phyloP scores from a whole-genome alignment of 2,888 invertebrate species.

The Thymelicus sylvestris region DNA sequence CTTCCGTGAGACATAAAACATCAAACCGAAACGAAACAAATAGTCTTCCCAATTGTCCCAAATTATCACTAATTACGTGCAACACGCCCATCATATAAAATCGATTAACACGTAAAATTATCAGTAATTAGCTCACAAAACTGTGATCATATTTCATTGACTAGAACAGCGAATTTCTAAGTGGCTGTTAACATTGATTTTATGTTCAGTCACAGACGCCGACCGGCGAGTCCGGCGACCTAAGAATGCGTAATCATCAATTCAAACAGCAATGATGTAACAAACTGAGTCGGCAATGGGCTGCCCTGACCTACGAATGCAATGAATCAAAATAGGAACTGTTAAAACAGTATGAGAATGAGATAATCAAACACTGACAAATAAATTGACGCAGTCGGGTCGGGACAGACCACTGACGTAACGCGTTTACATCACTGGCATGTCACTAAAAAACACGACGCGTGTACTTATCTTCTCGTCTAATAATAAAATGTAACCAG shows the following conservation, averaged over 20 bases:
- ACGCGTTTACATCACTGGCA: constrained; percentile 9
- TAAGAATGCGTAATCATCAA: background rate
- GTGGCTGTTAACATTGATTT: background rate
- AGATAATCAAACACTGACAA: background rate
- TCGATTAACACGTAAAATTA: constrained; percentile 4
- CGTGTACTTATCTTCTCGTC: constrained; percentile 8
- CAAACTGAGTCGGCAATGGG: constrained; percentile 41
- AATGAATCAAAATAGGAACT: constrained; percentile 25
- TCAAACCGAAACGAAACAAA: background rate
- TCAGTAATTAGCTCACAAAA: background rate
- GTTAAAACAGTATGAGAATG: constrained; percentile 32
- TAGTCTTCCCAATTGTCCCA: background rate
- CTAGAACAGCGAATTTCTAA: background rate
- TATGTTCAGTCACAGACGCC: too few species aligned
- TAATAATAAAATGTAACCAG: background rate
- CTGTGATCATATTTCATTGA: background rate
- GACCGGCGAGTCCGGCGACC: background rate
- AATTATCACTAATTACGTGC: background rate
- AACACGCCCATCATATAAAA: constrained; percentile 15
- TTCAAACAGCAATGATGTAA: constrained; percentile 7
- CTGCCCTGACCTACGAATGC: constrained; percentile 48
- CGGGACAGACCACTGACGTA: constrained; percentile 15
- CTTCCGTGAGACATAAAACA: too few species aligned
- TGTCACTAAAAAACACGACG: constrained; percentile 14
- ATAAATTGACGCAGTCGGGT: constrained; percentile 17